phyloP scores from a whole-genome alignment of 2,888 invertebrate species.

The Amphipyra tragopoginis region DNA sequence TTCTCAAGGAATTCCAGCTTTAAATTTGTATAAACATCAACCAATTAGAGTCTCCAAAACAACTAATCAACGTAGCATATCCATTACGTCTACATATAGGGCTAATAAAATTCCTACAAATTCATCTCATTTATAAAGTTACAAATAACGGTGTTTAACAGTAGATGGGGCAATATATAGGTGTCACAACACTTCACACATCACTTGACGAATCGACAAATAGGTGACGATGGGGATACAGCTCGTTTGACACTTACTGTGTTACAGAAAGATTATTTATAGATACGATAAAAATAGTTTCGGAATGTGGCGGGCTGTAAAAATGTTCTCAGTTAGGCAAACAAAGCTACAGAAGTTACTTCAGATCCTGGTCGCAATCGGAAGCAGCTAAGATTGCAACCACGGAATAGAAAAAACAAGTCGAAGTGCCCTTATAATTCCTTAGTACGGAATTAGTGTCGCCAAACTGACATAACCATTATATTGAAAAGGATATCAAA shows the following conservation, averaged over 20 bases:
- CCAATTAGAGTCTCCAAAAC: slow-evolving; percentile 43
- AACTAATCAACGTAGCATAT: slow-evolving; percentile 40
- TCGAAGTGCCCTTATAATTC: no score
- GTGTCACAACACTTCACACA: slow-evolving; percentile 79
- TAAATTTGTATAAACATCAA: slow-evolving; percentile 20
- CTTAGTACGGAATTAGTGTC: no score
- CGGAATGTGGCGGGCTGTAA: slow-evolving; percentile 10
- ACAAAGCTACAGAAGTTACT: not conserved
- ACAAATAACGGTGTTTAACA: slow-evolving; percentile 60
- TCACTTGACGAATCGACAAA: slow-evolving; percentile 77
- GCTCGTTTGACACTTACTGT: slow-evolving; percentile 73
- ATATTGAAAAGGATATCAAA: no score
- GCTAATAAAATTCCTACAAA: slow-evolving; percentile 58
- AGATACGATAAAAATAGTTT: slow-evolving; percentile 51
- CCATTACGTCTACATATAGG: slow-evolving; percentile 24
- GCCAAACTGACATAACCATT: no score
- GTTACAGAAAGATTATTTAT: slow-evolving; percentile 50
- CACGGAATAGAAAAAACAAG: no score
- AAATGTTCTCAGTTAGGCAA: not conserved
- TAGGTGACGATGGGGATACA: slow-evolving; percentile 77
- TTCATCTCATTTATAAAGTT: slow-evolving; percentile 49
- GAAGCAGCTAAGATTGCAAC: no score
- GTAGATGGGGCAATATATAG: slow-evolving; percentile 55
- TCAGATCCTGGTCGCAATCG: no score
- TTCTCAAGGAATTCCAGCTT: slow-evolving; percentile 9